phyloP scores from a whole-genome alignment of 2,888 invertebrate genomes.

The Calephelis perditalis region DNA sequence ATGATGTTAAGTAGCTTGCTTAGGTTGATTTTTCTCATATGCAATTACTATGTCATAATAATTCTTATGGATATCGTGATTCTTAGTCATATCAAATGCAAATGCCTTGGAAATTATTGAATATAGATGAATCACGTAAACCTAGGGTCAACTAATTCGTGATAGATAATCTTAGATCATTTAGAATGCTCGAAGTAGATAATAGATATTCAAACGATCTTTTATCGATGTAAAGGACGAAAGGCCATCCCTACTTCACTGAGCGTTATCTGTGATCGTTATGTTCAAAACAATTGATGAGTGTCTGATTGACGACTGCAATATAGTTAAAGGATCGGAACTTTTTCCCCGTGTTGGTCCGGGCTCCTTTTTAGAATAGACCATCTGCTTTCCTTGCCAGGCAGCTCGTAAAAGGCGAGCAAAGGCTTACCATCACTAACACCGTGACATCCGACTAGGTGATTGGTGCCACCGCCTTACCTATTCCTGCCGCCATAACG shows the following conservation, averaged over 20 bases:
- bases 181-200: no score
- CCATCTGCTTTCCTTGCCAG: no score
- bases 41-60: no score
- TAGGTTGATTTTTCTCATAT: no score
- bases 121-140: slow-evolving; percentile 58
- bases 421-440: no score
- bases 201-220: slow-evolving; percentile 35
- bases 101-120: neutral
- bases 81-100: neutral
- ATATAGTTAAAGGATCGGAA: slow-evolving; percentile 45
- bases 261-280: slow-evolving; percentile 67
- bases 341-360: no score
- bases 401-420: no score
- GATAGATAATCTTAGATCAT: slow-evolving; percentile 22
- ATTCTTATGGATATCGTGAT: neutral
- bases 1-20: no score
- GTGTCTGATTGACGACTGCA: slow-evolving; percentile 33
- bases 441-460: no score
- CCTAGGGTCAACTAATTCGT: slow-evolving; percentile 57
- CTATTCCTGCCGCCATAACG: no score
- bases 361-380: no score
- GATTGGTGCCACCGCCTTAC: no score
- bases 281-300: slow-evolving; percentile 55
- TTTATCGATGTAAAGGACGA: slow-evolving; percentile 52
- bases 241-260: slow-evolving; percentile 48